Evolutionary conservation across 2,113 vertebrate species (phyloP).

Genomic region (Bubo bubo): DNA sequence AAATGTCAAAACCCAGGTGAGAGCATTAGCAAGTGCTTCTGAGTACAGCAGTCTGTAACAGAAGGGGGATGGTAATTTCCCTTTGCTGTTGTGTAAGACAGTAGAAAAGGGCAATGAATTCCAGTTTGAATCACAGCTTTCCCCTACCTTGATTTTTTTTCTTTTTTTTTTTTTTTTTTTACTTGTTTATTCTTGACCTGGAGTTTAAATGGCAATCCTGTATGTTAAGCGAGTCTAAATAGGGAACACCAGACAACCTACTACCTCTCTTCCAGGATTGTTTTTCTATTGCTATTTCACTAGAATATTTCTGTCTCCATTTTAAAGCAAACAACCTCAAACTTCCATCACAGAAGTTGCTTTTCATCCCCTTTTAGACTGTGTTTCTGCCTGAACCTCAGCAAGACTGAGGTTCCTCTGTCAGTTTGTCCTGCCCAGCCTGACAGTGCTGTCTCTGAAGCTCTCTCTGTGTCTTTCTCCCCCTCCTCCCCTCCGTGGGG

Average conservation of each 20-base stretch:
- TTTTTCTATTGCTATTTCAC: neutral
- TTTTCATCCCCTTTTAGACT: neutral
- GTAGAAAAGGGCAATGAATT: neutral
- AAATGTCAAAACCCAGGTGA: conserved; percentile 86
- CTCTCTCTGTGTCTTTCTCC: neutral
- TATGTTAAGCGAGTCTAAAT: neutral
- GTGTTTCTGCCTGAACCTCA: neutral
- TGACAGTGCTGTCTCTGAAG: rapidly evolving
- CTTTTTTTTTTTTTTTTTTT: neutral
- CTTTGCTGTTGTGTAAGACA: neutral
- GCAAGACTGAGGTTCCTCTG: neutral
- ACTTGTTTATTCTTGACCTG: neutral
- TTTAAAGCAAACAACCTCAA: neutral
- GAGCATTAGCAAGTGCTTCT: neutral
- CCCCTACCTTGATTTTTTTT: neutral
- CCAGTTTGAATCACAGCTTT: neutral
- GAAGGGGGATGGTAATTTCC: neutral
- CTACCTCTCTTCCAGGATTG: neutral
- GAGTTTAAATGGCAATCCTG: neutral
- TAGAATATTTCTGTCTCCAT: neutral
- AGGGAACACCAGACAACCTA: neutral
- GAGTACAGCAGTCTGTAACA: neutral
- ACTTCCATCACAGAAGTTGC: neutral
- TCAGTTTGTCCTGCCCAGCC: neutral
- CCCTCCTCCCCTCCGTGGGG: neutral